Evolutionary conservation across 2,888 invertebrate species (phyloP), one percentile per base, ranked within the genome.

Genomic region (Aleiodes leptofemur): DNA sequence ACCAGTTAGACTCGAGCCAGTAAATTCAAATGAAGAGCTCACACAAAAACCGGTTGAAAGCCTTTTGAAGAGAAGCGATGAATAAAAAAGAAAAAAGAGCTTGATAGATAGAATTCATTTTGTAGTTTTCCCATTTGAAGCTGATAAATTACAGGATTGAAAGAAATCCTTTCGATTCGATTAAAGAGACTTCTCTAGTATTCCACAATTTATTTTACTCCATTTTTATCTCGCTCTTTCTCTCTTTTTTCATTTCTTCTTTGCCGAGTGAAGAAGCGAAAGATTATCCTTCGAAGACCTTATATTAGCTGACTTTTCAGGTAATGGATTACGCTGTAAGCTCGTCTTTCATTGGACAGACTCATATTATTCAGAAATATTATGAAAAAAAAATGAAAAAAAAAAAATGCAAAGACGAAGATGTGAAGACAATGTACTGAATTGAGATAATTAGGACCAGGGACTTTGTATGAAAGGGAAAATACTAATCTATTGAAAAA

Each of bases 261-360:
- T n/a, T n/a, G n/a, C 23, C 23, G 23, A 23, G 23, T 23, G 23
- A 14, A 16, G 4, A 64, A 14, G 38, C 13, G 2, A 31, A 57
- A 57, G 59, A 59, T 59, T 38, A 59, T 59, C 59, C 59, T 23
- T 48, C 38, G 23, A 43, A 64, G 14, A 34, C 6, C 23, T 23
- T 64, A 23, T 48, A 48, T 48, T 48, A 61, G 16, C 34, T 43
- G 61, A 64, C 38, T 43, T 13, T 23, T 61, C 38, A 43, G 61
- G 61, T 43, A 38, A 34, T 59, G 61, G 38, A 61, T 61, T 61
- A 61, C 61, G 23, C 16, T 13, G 11, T 59, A 61, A 61, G 34
- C 61, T 61, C 43, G 61, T 61, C 61, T 61, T 61, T 61, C 38
- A 13, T 31, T 31, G 6, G 7, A 31, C 31, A 29, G n/a, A 34